phyloP scores from a whole-genome alignment of 2,113 vertebrate species.

The Campylomormyrus numenius region DNA sequence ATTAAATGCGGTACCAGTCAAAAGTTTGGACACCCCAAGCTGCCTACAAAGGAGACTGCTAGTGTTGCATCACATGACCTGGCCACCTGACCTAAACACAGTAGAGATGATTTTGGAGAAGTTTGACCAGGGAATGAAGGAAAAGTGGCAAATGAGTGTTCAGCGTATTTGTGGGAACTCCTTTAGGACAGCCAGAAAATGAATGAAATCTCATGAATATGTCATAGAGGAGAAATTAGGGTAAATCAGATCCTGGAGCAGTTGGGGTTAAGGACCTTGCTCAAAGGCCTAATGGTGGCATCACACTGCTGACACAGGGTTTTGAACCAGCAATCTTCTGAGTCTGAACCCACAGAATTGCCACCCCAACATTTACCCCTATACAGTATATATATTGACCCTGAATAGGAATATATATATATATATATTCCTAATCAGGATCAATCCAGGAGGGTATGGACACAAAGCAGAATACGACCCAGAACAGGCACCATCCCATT shows the following conservation, averaged over 20 bases:
- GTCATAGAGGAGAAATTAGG: neutral
- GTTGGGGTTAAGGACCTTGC: neutral
- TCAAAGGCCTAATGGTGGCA: neutral
- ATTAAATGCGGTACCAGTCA: neutral
- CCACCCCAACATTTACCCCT: no score
- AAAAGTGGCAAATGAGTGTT: neutral
- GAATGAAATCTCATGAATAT: neutral
- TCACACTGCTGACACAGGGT: neutral
- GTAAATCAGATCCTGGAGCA: neutral
- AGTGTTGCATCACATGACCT: neutral
- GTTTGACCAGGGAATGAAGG: neutral
- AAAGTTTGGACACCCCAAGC: neutral
- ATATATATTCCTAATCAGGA: neutral
- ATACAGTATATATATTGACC: no score
- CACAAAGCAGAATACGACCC: no score
- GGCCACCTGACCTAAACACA: neutral
- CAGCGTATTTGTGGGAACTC: neutral
- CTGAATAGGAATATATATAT: neutral
- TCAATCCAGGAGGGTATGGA: neutral
- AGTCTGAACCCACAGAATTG: neutral
- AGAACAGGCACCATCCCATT: no score
- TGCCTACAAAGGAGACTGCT: neutral
- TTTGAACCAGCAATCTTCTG: neutral
- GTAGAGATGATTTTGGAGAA: neutral
- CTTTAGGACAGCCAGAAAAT: neutral